phyloP scores from a whole-genome alignment of 64 coral and sea anemone genomes.

The Montipora foliosa region DNA sequence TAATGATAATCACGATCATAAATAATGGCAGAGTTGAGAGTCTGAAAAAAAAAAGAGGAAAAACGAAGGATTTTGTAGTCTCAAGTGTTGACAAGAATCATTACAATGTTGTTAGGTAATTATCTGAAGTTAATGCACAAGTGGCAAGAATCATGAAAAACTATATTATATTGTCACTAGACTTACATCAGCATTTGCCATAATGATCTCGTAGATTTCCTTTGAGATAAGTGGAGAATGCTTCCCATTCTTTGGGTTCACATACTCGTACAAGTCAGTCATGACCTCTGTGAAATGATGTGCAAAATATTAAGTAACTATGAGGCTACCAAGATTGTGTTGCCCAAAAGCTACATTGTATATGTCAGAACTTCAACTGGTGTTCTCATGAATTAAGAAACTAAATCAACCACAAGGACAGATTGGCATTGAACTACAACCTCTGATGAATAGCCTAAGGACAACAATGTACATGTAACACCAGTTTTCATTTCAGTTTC shows the following conservation, averaged over 20 bases:
- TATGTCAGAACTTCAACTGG: no score
- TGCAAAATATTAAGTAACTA: background rate
- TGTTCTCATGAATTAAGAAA: no score
- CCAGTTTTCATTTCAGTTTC: no score
- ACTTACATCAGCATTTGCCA: conserved; percentile 92
- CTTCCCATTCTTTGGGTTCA: conserved; percentile 92
- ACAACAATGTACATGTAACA: no score
- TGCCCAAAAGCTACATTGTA: no score
- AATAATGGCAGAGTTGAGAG: conserved; percentile 92
- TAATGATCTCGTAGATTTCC: conserved; percentile 77
- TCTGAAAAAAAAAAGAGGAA: conserved; percentile 39
- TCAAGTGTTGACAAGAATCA: background rate
- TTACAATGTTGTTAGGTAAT: no score
- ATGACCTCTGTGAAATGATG: conserved; percentile 83
- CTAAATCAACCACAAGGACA: no score
- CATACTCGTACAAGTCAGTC: conserved; percentile 90
- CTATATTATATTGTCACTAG: no score
- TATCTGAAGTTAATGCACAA: no score
- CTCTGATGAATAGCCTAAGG: no score
- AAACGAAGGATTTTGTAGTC: background rate
- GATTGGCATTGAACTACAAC: no score
- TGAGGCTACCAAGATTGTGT: background rate
- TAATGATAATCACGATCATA: conserved; percentile 98
- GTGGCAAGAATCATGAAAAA: no score
- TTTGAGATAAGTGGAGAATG: conserved; percentile 93